Conservation (phyloP, 2,888 invertebrate genomes). For the Xylota sylvarum region DNA sequence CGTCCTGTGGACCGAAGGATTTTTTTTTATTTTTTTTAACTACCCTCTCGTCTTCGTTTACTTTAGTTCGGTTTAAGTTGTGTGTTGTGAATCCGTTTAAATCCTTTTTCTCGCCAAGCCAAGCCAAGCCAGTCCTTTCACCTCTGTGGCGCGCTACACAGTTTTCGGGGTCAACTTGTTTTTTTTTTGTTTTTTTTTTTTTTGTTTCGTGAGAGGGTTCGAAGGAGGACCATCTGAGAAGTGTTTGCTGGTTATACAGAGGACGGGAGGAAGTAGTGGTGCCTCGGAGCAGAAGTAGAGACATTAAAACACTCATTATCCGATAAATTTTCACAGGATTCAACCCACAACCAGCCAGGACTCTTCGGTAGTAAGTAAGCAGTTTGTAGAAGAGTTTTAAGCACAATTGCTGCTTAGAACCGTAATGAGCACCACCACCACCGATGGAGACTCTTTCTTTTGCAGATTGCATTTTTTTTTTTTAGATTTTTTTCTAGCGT, state of each 20-base stretch:
- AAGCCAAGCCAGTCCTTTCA: slow-evolving; percentile 48
- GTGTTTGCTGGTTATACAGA: slow-evolving; percentile 34
- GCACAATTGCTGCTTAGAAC: slow-evolving; percentile 67
- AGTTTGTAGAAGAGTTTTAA: slow-evolving; percentile 69
- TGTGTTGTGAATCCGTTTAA: slow-evolving; percentile 58
- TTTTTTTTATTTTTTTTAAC: slow-evolving; percentile 43
- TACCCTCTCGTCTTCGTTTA: slow-evolving; percentile 33
- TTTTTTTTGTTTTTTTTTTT: slow-evolving; percentile 3
- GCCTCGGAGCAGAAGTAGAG: slow-evolving; percentile 46
- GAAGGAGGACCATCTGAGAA: slow-evolving; percentile 28
- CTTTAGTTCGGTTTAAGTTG: slow-evolving; percentile 62
- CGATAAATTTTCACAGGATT: slow-evolving; percentile 65
- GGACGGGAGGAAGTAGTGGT: neutral
- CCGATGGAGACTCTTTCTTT: slow-evolving; percentile 23
- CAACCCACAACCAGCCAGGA: slow-evolving; percentile 40
- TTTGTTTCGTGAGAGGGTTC: slow-evolving; percentile 10
- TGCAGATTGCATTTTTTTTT: slow-evolving; percentile 31
- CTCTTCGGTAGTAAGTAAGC: slow-evolving; percentile 50
- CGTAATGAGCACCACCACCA: slow-evolving; percentile 61
- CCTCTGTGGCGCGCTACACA: slow-evolving; percentile 2
- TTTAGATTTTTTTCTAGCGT: slow-evolving; percentile 6
- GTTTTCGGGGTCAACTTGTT: slow-evolving; percentile 56
- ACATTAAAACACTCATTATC: slow-evolving; percentile 75
- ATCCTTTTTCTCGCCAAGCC: slow-evolving; percentile 41
- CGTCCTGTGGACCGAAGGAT: slow-evolving; percentile 26